Percentiles rank a stretch among this genome's conserved stretches.
Evolutionary conservation across 2,888 invertebrate genomes (phyloP).

Genomic region (Alloplasta piceator): DNA sequence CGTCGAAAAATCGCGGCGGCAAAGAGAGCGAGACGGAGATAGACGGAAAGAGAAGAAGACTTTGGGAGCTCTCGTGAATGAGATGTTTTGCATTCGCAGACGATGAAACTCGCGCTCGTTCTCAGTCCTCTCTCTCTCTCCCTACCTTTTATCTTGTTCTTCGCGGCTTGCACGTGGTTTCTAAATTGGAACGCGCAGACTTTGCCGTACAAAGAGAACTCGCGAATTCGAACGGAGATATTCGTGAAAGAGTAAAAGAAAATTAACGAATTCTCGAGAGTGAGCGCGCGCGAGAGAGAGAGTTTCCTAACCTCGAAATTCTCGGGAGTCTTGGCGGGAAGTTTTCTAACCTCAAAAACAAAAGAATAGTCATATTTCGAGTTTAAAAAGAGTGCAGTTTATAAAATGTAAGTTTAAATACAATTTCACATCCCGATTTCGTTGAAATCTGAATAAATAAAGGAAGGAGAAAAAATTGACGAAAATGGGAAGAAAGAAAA

Average conservation of each 20-base stretch:
- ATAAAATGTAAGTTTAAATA: too few relatives aligned
- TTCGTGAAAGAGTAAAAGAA: not conserved
- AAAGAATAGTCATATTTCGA: too few relatives aligned
- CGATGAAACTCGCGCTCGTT: conserved; percentile 78
- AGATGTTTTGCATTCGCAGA: conserved; percentile 83
- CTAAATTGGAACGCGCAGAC: conserved; percentile 28
- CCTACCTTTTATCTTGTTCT: conserved; percentile 1
- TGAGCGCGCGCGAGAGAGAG: too few relatives aligned
- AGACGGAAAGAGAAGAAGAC: conserved; percentile 42
- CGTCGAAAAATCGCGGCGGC: conserved; percentile 33
- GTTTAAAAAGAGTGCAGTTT: too few relatives aligned
- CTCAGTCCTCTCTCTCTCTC: conserved; percentile 29
- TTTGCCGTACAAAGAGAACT: conserved; percentile 18
- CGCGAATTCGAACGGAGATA: conserved; percentile 4
- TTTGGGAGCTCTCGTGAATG: conserved; percentile 81
- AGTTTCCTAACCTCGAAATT: not conserved
- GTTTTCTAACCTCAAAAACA: too few relatives aligned
- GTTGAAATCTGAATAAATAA: not conserved
- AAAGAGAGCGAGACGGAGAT: conserved; percentile 2
- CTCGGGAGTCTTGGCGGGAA: too few relatives aligned
- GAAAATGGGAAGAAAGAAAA: too few relatives aligned
- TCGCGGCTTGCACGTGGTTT: conserved; percentile 47
- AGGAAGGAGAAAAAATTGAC: too few relatives aligned
- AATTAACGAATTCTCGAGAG: not conserved
- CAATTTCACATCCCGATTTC: not conserved